Percentiles rank a stretch among this genome's conserved stretches.
Evolutionary conservation across 2,888 invertebrate species (phyloP).

Genomic region (Onchidella celtica): DNA sequence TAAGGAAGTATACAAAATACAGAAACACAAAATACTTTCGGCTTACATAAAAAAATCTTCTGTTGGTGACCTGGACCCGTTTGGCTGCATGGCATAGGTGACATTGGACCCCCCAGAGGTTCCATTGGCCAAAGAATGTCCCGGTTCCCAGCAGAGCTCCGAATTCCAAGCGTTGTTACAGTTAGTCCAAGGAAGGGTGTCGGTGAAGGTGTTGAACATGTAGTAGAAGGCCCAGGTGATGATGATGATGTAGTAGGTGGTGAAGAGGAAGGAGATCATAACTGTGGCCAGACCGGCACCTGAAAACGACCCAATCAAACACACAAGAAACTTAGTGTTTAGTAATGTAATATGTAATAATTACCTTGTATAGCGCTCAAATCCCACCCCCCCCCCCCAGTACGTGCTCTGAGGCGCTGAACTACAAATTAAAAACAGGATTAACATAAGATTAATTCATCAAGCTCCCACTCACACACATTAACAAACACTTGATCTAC

Average conservation of each 20-base stretch:
- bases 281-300: constrained; percentile 96
- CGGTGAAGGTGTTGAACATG: constrained; percentile 82
- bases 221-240: constrained; percentile 97
- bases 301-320: constrained; percentile 81
- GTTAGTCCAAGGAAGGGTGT: constrained; percentile 93
- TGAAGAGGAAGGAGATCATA: constrained; percentile 95
- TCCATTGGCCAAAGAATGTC: background rate
- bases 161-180: constrained; percentile 94
- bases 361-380: too few relatives aligned
- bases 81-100: constrained; percentile 82
- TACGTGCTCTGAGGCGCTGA: too few relatives aligned
- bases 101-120: constrained; percentile 21
- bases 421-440: too few relatives aligned
- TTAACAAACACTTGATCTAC: too few relatives aligned
- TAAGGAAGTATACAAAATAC: too few relatives aligned
- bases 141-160: constrained; percentile 87
- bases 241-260: constrained; percentile 96
- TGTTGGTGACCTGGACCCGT: constrained; percentile 89
- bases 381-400: too few relatives aligned
- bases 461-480: too few relatives aligned
- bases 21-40: too few relatives aligned
- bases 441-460: too few relatives aligned
- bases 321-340: too few relatives aligned
- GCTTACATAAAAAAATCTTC: constrained; percentile 96
- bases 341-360: too few relatives aligned